These are phyloP conservation scores for Pyrgilauda ruficollis DNA, from an alignment of 2,113 vertebrate species.

Conservation along the genomic window DNA sequence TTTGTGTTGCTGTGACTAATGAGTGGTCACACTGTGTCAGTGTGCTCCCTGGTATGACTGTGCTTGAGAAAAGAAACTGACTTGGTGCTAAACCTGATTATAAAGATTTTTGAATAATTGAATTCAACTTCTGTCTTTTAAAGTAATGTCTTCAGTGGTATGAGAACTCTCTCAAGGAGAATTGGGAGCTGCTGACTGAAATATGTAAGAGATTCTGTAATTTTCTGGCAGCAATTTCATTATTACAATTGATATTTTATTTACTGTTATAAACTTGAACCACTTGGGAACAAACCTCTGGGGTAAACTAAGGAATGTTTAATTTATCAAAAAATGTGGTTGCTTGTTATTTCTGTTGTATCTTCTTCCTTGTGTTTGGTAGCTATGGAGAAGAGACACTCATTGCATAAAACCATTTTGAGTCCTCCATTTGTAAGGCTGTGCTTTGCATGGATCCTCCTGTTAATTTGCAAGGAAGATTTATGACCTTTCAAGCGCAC, in stretches of 20 bases:
- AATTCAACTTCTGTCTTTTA: not conserved
- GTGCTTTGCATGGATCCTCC: not conserved
- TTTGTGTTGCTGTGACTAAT: not conserved
- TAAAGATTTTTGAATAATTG: not conserved
- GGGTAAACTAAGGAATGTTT: not conserved
- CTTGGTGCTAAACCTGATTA: not conserved
- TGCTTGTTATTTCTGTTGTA: not conserved
- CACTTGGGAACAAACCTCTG: not conserved
- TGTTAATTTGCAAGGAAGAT: not conserved
- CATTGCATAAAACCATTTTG: not conserved
- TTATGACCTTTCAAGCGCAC: not conserved
- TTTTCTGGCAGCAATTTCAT: not conserved
- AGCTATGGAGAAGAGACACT: not conserved
- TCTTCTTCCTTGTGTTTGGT: not conserved
- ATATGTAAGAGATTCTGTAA: not conserved
- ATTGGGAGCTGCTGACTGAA: not conserved
- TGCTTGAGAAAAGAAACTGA: not conserved
- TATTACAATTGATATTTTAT: not conserved
- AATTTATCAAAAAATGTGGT: not conserved
- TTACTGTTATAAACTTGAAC: not conserved
- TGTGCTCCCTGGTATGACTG: not conserved
- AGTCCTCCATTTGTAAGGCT: not conserved
- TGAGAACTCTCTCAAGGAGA: not conserved
- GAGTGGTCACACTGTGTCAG: not conserved
- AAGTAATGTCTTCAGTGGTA: not conserved